These are phyloP conservation scores for Schrankia costaestrigalis DNA, from an alignment of 2,888 invertebrate species.

Conservation along the genomic window DNA sequence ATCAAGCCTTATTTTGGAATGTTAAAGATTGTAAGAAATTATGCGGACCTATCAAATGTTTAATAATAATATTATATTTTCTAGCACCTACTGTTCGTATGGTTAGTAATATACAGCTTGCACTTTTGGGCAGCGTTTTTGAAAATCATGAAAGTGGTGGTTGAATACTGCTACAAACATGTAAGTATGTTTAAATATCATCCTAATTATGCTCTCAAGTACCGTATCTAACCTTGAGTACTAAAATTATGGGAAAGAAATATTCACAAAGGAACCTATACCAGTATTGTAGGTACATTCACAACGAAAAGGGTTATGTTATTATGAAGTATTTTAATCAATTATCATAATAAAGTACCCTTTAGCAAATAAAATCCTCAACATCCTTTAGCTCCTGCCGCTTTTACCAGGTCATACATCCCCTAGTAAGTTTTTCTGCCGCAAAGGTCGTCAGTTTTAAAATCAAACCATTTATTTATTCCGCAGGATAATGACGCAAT, in stretches of 20 bases:
- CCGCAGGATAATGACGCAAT: slow-evolving; percentile 28
- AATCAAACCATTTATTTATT: slow-evolving; percentile 1
- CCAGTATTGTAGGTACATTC: no score
- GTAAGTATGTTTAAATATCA: slow-evolving; percentile 34
- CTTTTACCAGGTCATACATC: background rate
- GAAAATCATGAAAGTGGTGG: slow-evolving; percentile 47
- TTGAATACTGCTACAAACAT: slow-evolving; percentile 55
- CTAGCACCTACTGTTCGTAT: slow-evolving; percentile 66
- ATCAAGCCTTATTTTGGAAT: no score
- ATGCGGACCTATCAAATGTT: background rate
- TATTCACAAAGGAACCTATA: no score
- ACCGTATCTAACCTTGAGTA: no score
- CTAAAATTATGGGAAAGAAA: no score
- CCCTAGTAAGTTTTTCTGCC: background rate
- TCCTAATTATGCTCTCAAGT: background rate
- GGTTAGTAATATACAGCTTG: slow-evolving; percentile 73
- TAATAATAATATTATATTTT: slow-evolving; percentile 12
- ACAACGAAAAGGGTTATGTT: no score
- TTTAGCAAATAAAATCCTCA: no score
- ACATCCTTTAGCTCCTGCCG: no score
- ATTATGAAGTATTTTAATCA: no score
- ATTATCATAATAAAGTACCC: no score
- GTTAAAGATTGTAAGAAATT: no score
- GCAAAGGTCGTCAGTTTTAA: background rate
- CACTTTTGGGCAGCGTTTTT: slow-evolving; percentile 67